Conservation (phyloP, 2,888 invertebrate species). For the Dynastes tityus region DNA sequence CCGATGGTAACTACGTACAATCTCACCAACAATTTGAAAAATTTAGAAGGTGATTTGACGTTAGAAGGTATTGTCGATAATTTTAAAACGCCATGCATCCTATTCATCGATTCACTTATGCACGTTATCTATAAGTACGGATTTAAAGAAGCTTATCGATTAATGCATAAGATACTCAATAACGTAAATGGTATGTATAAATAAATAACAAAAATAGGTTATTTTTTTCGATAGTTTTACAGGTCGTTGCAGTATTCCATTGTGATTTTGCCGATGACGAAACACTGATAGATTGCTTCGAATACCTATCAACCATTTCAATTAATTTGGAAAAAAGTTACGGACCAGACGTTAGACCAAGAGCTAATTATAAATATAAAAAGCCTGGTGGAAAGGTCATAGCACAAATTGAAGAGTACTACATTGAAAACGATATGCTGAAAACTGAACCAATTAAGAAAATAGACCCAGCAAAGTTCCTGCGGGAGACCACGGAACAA, state of each 20-base stretch:
- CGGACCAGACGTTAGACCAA: slow-evolving; percentile 63
- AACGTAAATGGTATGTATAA: slow-evolving; percentile 66
- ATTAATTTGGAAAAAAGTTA: slow-evolving; percentile 67
- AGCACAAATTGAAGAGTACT: slow-evolving; percentile 67
- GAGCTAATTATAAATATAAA: slow-evolving; percentile 69
- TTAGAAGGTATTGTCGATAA: slow-evolving; percentile 56
- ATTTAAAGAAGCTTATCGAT: slow-evolving; percentile 60
- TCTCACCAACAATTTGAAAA: slow-evolving; percentile 58
- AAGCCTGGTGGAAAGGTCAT: slow-evolving; percentile 73
- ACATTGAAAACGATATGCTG: slow-evolving; percentile 65
- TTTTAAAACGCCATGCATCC: slow-evolving; percentile 57
- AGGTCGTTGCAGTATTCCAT: slow-evolving; percentile 68
- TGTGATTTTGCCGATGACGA: slow-evolving; percentile 71
- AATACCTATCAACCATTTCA: slow-evolving; percentile 69
- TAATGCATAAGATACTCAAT: slow-evolving; percentile 60
- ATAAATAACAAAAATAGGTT: slow-evolving; percentile 31
- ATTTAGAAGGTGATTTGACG: slow-evolving; percentile 40
- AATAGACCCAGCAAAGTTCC: slow-evolving; percentile 63
- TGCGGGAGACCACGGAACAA: slow-evolving; percentile 60
- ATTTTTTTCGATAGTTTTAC: slow-evolving; percentile 59
- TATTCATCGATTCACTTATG: slow-evolving; percentile 65
- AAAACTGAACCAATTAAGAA: slow-evolving; percentile 64
- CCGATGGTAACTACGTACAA: slow-evolving; percentile 56
- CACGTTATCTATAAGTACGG: slow-evolving; percentile 63
- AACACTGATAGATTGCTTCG: slow-evolving; percentile 70